Percentiles rank a stretch among this genome's conserved stretches.
phyloP scores from a whole-genome alignment of 1,140 invertebrate species.

The Drosophila aff. region DNA sequence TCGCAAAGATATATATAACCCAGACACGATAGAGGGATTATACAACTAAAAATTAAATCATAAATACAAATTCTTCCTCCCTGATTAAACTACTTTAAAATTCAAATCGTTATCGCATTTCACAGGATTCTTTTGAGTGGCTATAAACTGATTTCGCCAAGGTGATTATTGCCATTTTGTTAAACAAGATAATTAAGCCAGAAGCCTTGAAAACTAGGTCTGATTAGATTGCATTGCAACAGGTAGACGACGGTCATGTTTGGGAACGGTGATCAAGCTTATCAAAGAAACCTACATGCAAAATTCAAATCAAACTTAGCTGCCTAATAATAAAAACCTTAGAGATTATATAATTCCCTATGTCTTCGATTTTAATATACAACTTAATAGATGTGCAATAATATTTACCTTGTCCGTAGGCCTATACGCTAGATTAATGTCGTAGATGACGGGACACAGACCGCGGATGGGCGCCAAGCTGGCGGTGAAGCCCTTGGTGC shows the following conservation, averaged over 20 bases:
- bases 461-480: constrained; percentile 90
- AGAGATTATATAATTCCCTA: not conserved
- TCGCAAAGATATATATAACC: not conserved
- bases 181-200: constrained; percentile 13
- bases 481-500: constrained; percentile 95
- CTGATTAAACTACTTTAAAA: not conserved
- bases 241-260: constrained; percentile 1
- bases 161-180: constrained; percentile 13
- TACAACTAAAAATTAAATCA: not conserved
- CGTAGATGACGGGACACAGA: constrained; percentile 93
- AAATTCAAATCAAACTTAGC: not conserved
- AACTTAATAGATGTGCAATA: not conserved
- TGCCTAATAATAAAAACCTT: not conserved
- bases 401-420: constrained; percentile 85
- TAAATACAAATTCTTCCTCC: not conserved
- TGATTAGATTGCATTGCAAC: constrained; percentile 21
- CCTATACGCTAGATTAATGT: constrained; percentile 93
- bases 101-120: not conserved
- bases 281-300: constrained; percentile 18
- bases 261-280: not conserved
- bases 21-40: not conserved
- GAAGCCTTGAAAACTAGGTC: constrained; percentile 3
- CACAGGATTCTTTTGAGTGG: constrained; percentile 15
- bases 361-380: not conserved
- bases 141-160: constrained; percentile 8